Conservation (phyloP, 2,797 vertebrate genomes). For the Takifugu ocellatus region DNA sequence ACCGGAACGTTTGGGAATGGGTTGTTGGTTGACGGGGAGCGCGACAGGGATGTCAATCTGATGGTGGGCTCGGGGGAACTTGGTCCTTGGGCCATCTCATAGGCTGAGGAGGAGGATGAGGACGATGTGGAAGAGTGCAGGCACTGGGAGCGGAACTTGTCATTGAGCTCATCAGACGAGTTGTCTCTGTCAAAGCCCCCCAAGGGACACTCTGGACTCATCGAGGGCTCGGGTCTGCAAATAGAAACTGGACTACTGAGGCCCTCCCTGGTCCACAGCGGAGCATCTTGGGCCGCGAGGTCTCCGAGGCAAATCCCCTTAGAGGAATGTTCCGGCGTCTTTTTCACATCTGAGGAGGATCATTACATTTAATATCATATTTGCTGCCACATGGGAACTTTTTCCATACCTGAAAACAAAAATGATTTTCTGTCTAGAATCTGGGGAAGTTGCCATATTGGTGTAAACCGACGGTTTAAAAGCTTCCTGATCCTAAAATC, state of each 20-base stretch:
- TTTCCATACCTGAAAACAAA: neutral
- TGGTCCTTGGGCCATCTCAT: constrained; percentile 64
- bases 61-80: constrained; percentile 45
- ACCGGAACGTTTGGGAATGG: constrained; percentile 54
- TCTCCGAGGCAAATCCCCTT: constrained; percentile 49
- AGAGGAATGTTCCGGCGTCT: constrained; percentile 42
- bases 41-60: constrained; percentile 51
- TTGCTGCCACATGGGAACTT: neutral
- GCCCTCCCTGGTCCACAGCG: constrained; percentile 33
- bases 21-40: constrained; percentile 68
- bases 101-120: constrained; percentile 75
- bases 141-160: constrained; percentile 74
- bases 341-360: constrained; percentile 60
- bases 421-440: too few relatives aligned
- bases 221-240: constrained; percentile 29
- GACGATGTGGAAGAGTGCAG: constrained; percentile 79
- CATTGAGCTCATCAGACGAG: constrained; percentile 77
- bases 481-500: constrained; percentile 11
- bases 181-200: constrained; percentile 57
- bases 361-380: neutral
- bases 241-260: constrained; percentile 20
- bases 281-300: constrained; percentile 35
- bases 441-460: neutral
- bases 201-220: constrained; percentile 23
- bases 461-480: constrained; percentile 2